These are phyloP conservation scores for Telmatochromis sp. DNA, from an alignment of 2,113 vertebrate genomes.

Conservation along the genomic window DNA sequence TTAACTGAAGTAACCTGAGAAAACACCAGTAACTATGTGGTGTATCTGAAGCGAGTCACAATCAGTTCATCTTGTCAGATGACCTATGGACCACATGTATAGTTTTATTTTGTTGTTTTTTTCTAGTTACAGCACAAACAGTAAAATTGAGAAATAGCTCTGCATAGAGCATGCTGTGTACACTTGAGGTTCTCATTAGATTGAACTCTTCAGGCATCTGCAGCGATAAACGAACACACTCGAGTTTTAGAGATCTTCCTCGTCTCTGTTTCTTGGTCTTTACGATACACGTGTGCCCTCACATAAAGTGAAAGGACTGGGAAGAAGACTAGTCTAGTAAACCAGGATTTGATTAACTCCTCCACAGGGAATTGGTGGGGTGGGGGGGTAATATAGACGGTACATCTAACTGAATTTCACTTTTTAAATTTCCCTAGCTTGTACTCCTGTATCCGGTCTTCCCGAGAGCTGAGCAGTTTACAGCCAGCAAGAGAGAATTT, in stretches of 20 bases:
- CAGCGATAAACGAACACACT: constrained; percentile 11
- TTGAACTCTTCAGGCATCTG: constrained; percentile 15
- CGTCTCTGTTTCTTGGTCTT: constrained; percentile 1
- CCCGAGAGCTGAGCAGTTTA: constrained; percentile 26
- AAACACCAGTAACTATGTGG: background rate
- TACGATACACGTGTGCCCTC: constrained; percentile 6
- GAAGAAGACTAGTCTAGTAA: constrained; percentile 2
- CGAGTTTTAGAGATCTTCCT: constrained; percentile 25
- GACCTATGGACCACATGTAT: background rate
- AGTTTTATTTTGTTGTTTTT: background rate
- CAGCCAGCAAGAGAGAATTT: constrained; percentile 37
- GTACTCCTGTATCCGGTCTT: constrained; percentile 7
- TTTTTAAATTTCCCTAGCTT: constrained; percentile 7
- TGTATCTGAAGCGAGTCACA: background rate
- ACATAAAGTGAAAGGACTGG: background rate
- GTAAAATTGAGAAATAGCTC: background rate
- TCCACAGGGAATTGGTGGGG: background rate
- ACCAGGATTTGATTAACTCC: constrained; percentile 32
- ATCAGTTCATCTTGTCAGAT: background rate
- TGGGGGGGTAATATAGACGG: background rate
- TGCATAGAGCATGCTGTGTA: background rate
- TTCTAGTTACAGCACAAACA: background rate
- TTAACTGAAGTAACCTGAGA: background rate
- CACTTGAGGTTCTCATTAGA: background rate
- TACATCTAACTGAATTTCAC: constrained; percentile 28